A percentile compares a stretch with the other conserved stretches of the same genome.
phyloP scores from a whole-genome alignment of 2,888 invertebrate genomes.

The Scaptomyza reducta region DNA sequence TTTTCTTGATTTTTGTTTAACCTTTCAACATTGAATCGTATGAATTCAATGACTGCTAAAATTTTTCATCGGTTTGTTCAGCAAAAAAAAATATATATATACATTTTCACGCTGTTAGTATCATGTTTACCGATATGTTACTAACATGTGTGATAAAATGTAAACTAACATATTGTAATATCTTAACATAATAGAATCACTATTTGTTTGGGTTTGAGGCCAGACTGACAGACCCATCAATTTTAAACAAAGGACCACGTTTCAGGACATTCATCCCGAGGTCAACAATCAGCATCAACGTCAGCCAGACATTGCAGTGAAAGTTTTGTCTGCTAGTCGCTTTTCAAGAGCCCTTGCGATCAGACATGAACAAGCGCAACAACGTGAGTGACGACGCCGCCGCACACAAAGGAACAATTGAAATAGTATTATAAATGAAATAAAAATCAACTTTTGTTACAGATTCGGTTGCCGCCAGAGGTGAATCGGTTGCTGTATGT shows the following conservation, averaged over 20 bases:
- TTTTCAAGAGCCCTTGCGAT: conserved; percentile 56
- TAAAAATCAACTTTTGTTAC: conserved; percentile 34
- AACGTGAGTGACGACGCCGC: conserved; percentile 73
- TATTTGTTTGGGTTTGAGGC: conserved; percentile 76
- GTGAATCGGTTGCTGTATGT: conserved; percentile 98
- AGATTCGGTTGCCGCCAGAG: conserved; percentile 99
- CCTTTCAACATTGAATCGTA: not conserved
- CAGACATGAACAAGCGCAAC: conserved; percentile 82
- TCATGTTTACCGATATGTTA: conserved; percentile 3
- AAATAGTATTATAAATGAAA: conserved; percentile 33
- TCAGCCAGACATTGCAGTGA: conserved; percentile 57
- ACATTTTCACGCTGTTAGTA: not conserved
- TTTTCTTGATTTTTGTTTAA: not conserved
- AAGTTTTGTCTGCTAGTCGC: conserved; percentile 65
- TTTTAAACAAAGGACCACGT: conserved; percentile 77
- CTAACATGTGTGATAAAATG: conserved; percentile 15
- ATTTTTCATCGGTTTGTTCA: not conserved
- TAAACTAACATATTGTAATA: conserved; percentile 15
- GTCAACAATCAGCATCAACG: conserved; percentile 55
- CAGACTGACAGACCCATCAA: conserved; percentile 66
- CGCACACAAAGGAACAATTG: conserved; percentile 23
- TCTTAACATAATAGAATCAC: conserved; percentile 28
- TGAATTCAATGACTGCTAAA: not conserved
- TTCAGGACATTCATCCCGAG: conserved; percentile 77
- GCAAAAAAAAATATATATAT: not conserved